Evolutionary conservation across 2,888 invertebrate species (phyloP).

Genomic region (Monoplex corrugatus): DNA sequence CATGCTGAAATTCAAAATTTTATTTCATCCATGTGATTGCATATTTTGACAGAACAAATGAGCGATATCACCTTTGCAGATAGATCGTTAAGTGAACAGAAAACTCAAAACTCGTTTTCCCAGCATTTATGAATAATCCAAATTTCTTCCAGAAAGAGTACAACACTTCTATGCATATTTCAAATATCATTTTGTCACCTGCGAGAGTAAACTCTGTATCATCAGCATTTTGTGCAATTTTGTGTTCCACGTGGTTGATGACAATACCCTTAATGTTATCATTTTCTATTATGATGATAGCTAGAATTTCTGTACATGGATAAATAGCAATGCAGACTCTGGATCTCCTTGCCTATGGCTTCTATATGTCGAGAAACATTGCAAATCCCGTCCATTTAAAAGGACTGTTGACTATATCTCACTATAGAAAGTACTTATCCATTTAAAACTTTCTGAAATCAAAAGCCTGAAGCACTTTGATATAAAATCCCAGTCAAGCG

Average conservation of each 20-base stretch:
- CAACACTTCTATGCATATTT: not conserved
- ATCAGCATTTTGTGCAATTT: not conserved
- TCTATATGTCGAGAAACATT: not conserved
- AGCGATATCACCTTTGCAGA: too few species aligned
- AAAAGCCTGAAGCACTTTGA: not conserved
- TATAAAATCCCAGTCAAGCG: not conserved
- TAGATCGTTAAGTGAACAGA: too few species aligned
- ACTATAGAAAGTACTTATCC: not conserved
- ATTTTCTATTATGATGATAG: not conserved
- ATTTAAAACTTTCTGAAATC: not conserved
- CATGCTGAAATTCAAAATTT: too few species aligned
- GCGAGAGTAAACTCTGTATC: not conserved
- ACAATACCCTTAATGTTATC: not conserved
- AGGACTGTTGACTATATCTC: not conserved
- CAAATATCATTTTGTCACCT: not conserved
- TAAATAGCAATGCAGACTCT: not conserved
- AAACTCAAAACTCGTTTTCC: too few species aligned
- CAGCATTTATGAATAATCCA: too few species aligned
- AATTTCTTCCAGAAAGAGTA: too few species aligned
- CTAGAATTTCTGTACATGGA: not conserved
- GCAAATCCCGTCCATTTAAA: not conserved
- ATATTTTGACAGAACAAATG: too few species aligned
- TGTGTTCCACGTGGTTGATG: not conserved
- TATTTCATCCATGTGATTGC: too few species aligned
- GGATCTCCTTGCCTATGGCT: not conserved